Evolutionary conservation across 2,113 vertebrate species (phyloP), one percentile per base, ranked within the genome.

Genomic region (Coregonus clupeaformis): DNA sequence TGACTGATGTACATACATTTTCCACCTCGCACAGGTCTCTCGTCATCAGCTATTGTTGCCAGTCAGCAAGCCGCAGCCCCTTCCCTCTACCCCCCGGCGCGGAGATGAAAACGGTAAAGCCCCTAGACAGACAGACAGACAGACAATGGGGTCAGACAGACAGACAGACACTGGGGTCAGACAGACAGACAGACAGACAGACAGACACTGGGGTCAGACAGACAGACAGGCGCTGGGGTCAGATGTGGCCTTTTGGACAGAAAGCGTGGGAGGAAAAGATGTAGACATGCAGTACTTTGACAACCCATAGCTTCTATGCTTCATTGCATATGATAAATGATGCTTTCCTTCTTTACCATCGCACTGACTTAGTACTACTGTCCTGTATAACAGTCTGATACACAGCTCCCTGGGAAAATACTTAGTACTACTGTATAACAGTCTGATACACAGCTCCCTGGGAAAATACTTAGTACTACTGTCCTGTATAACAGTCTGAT

Each of bases 31-130:
- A 11, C 90, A 96, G 95, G 95, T 93, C 94, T 96, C 85, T 94
- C 95, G 64, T 96, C 95, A 59, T 94, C 95, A 90, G 95, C 94
- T 89, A 94, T 96, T 85, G 95, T 96, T 79, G 95, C 94, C 91
- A 95, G 95, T 91, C 95, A 94, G 89, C 95, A 95, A 87, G 94
- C 94, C 86, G 92, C 95, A 0, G 80, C 94, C 67, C 94, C 95
- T 75, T 94, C 92, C 71, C 90, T 95, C 2, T 95, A 95, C 82
- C 95, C 95, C 57, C 95, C 96, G 71, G 93, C 95, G 62, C 88
- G 93, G 93, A 97, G 95, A 95, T 97, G 95, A 96, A 93, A 96
- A 91, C 24, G 94, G 95, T 95, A 94, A 96, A 93, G 82, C 73
- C 68, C 80, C 67, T 69, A 77, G 45, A 47, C 64, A 78, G 67